A percentile compares a stretch with the other conserved stretches of the same genome.
Evolutionary conservation across 2,113 vertebrate genomes (phyloP).

Genomic region (Paramormyrops kingsleyae): DNA sequence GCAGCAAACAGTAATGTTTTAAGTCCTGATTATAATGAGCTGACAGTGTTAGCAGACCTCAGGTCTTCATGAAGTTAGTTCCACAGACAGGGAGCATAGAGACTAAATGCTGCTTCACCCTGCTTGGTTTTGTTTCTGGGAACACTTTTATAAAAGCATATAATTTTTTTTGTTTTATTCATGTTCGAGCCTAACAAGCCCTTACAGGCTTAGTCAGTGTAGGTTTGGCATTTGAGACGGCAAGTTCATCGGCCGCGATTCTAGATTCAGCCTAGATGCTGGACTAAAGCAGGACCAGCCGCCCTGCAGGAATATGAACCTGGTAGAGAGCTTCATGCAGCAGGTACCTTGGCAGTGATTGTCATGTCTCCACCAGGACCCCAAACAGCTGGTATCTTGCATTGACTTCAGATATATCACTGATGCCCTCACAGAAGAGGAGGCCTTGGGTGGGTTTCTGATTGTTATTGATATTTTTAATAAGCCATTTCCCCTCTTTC

Average conservation of each 20-base stretch:
- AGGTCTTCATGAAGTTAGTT: too few relatives aligned
- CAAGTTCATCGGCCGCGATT: neutral
- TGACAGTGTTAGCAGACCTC: too few relatives aligned
- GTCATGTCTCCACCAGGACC: constrained; percentile 46
- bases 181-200: neutral
- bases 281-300: neutral
- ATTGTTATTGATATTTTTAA: neutral
- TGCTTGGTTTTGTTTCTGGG: neutral
- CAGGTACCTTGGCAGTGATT: neutral
- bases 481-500: neutral
- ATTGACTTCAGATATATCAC: constrained; percentile 76
- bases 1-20: neutral
- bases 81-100: neutral
- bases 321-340: neutral
- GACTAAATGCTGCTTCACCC: neutral
- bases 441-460: constrained; percentile 58
- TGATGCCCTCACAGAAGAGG: constrained; percentile 63
- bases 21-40: neutral
- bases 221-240: neutral
- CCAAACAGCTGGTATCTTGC: constrained; percentile 61
- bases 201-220: neutral
- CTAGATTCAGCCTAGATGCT: neutral
- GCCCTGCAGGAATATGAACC: neutral
- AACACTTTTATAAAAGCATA: neutral
- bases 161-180: neutral